Evolutionary conservation across 2,888 invertebrate species (phyloP).

Genomic region (Amblyteles armatorius): DNA sequence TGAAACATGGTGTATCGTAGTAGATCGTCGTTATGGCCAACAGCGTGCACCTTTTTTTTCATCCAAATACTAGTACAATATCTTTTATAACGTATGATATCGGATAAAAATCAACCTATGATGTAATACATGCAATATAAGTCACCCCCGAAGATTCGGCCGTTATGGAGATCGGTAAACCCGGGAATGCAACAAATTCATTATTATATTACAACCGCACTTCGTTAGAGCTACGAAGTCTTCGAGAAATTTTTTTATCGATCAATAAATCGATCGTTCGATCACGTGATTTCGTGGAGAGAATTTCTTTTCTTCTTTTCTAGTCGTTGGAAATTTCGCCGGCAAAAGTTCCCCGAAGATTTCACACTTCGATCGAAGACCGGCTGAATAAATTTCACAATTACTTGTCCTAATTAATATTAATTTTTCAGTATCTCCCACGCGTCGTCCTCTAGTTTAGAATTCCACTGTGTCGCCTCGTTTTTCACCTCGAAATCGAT

Average conservation of each 20-base stretch:
- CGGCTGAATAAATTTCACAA: constrained; percentile 65
- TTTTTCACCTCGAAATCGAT: constrained; percentile 79
- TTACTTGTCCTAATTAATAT: constrained; percentile 67
- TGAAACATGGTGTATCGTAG: constrained; percentile 25
- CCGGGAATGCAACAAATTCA: constrained; percentile 52
- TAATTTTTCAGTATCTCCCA: constrained; percentile 83
- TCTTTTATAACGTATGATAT: constrained; percentile 19
- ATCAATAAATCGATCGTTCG: neutral
- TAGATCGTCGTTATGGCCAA: constrained; percentile 34
- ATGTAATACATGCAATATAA: constrained; percentile 22
- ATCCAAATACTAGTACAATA: constrained; percentile 27
- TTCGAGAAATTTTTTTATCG: constrained; percentile 17
- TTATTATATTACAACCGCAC: constrained; percentile 13
- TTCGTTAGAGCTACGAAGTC: constrained; percentile 12
- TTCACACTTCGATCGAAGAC: constrained; percentile 37
- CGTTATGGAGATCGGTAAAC: constrained; percentile 21
- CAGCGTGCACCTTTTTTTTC: constrained; percentile 19
- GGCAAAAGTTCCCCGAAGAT: constrained; percentile 33
- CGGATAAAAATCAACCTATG: constrained; percentile 39
- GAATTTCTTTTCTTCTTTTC: neutral
- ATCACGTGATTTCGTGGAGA: neutral
- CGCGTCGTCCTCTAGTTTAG: constrained; percentile 82
- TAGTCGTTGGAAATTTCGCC: neutral
- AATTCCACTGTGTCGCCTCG: constrained; percentile 77
- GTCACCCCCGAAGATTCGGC: constrained; percentile 12